These are phyloP conservation scores for Porites evermanni DNA, from an alignment of 92 coral and sea anemone genomes.

Conservation along the genomic window DNA sequence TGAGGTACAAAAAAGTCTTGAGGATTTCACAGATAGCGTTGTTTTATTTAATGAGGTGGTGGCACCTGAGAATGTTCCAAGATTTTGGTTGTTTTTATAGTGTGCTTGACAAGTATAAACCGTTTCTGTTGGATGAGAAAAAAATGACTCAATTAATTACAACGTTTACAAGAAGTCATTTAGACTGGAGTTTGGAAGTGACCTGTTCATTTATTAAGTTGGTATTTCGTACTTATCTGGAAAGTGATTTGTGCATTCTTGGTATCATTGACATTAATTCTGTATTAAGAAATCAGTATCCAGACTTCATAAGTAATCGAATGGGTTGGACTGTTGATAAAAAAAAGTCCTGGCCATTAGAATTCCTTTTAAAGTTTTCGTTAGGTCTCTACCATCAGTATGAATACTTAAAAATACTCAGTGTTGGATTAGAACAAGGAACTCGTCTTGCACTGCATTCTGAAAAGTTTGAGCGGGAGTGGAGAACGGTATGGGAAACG, in stretches of 20 bases:
- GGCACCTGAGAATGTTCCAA: background rate
- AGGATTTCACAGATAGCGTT: background rate
- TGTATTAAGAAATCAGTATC: background rate
- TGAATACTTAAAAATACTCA: slow-evolving; percentile 11
- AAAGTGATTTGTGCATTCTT: background rate
- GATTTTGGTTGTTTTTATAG: slow-evolving; percentile 5
- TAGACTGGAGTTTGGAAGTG: background rate
- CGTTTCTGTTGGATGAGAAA: slow-evolving; percentile 4
- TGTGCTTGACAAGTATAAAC: background rate
- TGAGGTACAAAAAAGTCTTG: background rate
- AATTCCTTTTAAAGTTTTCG: background rate
- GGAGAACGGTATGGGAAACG: too few relatives aligned
- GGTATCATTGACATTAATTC: background rate
- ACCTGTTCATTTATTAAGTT: background rate
- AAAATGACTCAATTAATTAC: background rate
- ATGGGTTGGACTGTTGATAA: background rate
- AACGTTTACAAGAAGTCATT: background rate
- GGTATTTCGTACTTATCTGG: background rate
- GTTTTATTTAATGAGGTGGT: slow-evolving; percentile 16
- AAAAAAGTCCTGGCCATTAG: background rate
- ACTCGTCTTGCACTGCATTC: background rate
- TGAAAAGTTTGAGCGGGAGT: background rate
- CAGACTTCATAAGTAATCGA: slow-evolving; percentile 11
- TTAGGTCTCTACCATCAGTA: slow-evolving; percentile 22
- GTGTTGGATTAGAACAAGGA: slow-evolving; percentile 18